Conservation (phyloP, 2,797 vertebrate species). For the Intellagama lesueurii region DNA sequence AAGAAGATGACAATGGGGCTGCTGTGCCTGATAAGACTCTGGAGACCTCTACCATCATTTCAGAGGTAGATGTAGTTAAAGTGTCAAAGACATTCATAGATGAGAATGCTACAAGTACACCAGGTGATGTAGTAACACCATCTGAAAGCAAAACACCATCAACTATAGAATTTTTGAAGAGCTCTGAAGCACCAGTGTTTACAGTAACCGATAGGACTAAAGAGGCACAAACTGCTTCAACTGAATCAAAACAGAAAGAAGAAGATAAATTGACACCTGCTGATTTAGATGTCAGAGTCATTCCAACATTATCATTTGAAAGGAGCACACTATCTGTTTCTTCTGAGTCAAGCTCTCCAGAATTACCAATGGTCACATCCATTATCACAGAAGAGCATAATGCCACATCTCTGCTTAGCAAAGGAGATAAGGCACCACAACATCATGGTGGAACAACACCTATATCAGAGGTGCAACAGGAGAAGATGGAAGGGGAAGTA, state of each 20-base stretch:
- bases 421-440: conserved; percentile 69
- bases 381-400: conserved; percentile 16
- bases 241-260: conserved; percentile 43
- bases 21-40: conserved; percentile 46
- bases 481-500: conserved; percentile 21
- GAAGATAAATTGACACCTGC: conserved; percentile 12
- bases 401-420: conserved; percentile 46
- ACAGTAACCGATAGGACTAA: conserved; percentile 48
- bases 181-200: conserved; percentile 30
- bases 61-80: conserved; percentile 58
- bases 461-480: conserved; percentile 27
- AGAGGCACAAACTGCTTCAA: conserved; percentile 24
- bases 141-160: conserved; percentile 36
- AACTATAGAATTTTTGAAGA: conserved; percentile 47
- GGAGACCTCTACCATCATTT: conserved; percentile 38
- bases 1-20: conserved; percentile 60
- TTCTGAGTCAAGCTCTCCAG: conserved; percentile 20
- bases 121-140: conserved; percentile 4
- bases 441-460: conserved; percentile 31
- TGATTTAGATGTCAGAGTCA: conserved; percentile 44
- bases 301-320: conserved; percentile 50
- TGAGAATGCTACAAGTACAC: conserved; percentile 35
- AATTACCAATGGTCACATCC: conserved; percentile 39
- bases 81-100: conserved; percentile 66
- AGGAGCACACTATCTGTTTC: conserved; percentile 46